Base-by-base conservation (phyloP, 2,888 invertebrate species). In the Perithous albicinctus region DNA sequence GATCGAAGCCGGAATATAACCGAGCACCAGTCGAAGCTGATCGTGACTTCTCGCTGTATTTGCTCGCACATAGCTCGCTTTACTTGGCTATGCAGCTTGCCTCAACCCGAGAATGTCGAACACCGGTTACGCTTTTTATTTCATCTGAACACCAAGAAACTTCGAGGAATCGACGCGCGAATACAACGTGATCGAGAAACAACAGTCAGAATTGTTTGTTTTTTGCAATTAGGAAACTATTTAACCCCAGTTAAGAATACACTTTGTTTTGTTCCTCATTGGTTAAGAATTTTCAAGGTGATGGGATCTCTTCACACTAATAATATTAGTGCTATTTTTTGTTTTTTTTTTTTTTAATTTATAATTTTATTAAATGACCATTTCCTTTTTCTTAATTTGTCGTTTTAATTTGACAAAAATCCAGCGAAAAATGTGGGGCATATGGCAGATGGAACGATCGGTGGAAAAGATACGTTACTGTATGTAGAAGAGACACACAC, bases 371-470 rank as follows among this genome's bases (percentile, higher is more conserved):
- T n/a, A n/a, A n/a, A n/a, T n/a, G n/a, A n/a, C n/a, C n/a, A n/a
- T n/a, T n/a, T n/a, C n/a, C n/a, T n/a, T n/a, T n/a, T n/a, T n/a
- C n/a, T n/a, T n/a, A n/a, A n/a, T n/a, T n/a, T n/a, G n/a, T 46
- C 26, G 67, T 80, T 80, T 80, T 73, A 77, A 77, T 77, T 80
- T 80, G 67, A 77, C 77, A 67, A 77, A 73, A 80, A 80, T 80
- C 80, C 77, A 61, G 51, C 66, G 72, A 77, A 80, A n/a, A 80
- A 73, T 80, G 18, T 67, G 67, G 18, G 56, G 80, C 80, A 80
- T 80, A 67, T 80, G 80, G 76, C 12, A 32, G 70, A 76, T 76
- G 70, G 80, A 48, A 7, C 20, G 51, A 23, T n/a, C 12, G 23
- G 51, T 51, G 67, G 23, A 23, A 23, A 48, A 20, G 5, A 48